phyloP scores from a whole-genome alignment of 37 sponge, comb jelly and placozoan genomes.

The Crambe crambe region DNA sequence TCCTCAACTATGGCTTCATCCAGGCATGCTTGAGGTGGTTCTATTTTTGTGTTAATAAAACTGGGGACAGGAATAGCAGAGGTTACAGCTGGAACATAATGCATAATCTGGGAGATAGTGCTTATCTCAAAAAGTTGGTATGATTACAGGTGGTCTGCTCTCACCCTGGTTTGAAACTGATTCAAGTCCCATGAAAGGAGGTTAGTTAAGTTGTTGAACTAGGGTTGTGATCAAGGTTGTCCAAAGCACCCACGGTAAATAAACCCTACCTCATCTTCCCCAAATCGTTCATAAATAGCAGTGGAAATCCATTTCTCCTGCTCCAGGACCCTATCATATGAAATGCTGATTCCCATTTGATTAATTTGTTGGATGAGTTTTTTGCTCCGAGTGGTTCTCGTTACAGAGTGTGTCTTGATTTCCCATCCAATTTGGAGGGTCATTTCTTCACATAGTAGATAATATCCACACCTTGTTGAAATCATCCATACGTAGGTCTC shows the following conservation, averaged over 20 bases:
- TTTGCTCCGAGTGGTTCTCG: constrained; percentile 45
- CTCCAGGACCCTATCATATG: constrained; percentile 57
- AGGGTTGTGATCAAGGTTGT: constrained; percentile 45
- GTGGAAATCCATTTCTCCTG: constrained; percentile 42
- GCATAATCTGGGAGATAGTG: neutral
- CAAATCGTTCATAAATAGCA: constrained; percentile 36
- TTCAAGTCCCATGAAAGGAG: neutral
- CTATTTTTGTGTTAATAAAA: neutral
- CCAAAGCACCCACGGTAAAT: constrained; percentile 43
- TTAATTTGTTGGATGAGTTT: constrained; percentile 37
- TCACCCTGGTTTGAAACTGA: neutral
- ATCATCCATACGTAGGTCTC: no score
- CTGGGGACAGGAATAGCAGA: constrained; percentile 12
- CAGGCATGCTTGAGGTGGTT: constrained; percentile 7
- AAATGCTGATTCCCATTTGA: constrained; percentile 56
- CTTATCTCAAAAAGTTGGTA: neutral
- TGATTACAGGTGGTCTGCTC: neutral
- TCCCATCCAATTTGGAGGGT: constrained; percentile 20
- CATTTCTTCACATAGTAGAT: neutral
- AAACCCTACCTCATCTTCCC: constrained; percentile 34
- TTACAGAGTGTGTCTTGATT: constrained; percentile 40
- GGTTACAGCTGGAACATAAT: neutral
- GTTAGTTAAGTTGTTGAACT: constrained; percentile 23
- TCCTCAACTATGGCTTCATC: constrained; percentile 17
- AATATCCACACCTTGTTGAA: no score